Base-by-base conservation (phyloP, 2,797 vertebrate genomes). In the Smutsia gigantea region DNA sequence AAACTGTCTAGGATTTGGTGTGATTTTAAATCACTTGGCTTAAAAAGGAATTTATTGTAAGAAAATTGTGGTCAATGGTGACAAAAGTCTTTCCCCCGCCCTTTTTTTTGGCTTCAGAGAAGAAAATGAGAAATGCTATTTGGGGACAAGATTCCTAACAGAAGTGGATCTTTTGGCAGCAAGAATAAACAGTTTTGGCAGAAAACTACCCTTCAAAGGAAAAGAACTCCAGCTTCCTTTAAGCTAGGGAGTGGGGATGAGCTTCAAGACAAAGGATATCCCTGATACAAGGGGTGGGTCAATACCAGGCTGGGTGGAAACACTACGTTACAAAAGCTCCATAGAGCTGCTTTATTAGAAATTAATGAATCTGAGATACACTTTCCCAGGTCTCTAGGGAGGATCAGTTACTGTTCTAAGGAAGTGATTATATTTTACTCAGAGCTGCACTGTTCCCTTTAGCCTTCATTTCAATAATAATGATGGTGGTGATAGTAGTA, bases 11-110 rank as follows among this genome's bases (percentile, higher is more conserved):
- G 64, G 49, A 93, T 69, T 93, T 83, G 13, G 17, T 74, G 2
- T 93, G 46, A 78, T 92, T 94, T 93, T 84, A 95, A 95, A 57
- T 90, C 78, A 81, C 61, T 89, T 81, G 51, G 10, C 77, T 96
- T 91, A 68, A 85, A 71, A 92, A 51, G 49, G 57, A 74, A 81
- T 66, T 77, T 85, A 75, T 75, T 94, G 10, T 72, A 68, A 82
- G 66, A 95, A 87, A 95, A 78, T 57, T 23, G 59, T 77, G 27
- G 94, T 88, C 59, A 81, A 23, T 90, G 31, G 31, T 55, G n/a
- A 94, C 69, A 90, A 66, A 96, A 19, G 6, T 34, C 37, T 37
- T 42, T 12, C 6, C 6, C 13, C 1, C 5, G 7, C 7, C 0
- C 34, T 68, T 21, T 3, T 46, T 71, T 46, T 57, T 64, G 57